Percentiles rank a stretch among this genome's conserved stretches.
These are phyloP conservation scores for Linnaemya tessellans DNA, from an alignment of 2,888 invertebrate genomes.

Conservation along the genomic window DNA sequence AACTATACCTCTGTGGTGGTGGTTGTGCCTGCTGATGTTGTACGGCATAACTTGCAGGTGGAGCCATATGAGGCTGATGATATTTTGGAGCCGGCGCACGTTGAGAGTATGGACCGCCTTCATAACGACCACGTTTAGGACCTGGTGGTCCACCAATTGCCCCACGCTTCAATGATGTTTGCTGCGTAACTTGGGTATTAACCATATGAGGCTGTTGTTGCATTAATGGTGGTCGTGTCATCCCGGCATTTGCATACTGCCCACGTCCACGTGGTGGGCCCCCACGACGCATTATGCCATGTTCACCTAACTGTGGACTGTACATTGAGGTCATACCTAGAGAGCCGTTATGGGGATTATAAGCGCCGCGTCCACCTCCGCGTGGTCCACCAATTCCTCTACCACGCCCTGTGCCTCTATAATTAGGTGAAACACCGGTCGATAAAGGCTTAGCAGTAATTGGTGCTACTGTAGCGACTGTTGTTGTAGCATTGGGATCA, in stretches of 20 bases:
- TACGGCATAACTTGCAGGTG: slow-evolving; percentile 76
- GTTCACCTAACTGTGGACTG: slow-evolving; percentile 76
- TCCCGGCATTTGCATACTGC: slow-evolving; percentile 79
- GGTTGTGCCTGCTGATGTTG: slow-evolving; percentile 76
- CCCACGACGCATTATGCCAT: slow-evolving; percentile 79
- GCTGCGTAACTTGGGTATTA: slow-evolving; percentile 82
- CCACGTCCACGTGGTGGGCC: slow-evolving; percentile 82
- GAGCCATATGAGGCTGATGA: slow-evolving; percentile 79
- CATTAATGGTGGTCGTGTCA: slow-evolving; percentile 81
- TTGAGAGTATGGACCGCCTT: slow-evolving; percentile 81
- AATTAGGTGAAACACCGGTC: slow-evolving; percentile 68
- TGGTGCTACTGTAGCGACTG: slow-evolving; percentile 71
- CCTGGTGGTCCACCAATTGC: slow-evolving; percentile 82
- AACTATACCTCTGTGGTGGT: too few species aligned
- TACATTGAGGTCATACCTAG: slow-evolving; percentile 76
- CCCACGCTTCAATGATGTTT: slow-evolving; percentile 82
- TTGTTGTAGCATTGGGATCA: slow-evolving; percentile 61
- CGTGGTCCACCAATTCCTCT: slow-evolving; percentile 79
- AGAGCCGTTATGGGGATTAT: slow-evolving; percentile 79
- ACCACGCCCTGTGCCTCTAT: slow-evolving; percentile 78
- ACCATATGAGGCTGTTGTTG: slow-evolving; percentile 77
- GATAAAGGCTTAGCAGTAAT: slow-evolving; percentile 72
- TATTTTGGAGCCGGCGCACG: slow-evolving; percentile 82
- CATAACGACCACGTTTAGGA: slow-evolving; percentile 83
- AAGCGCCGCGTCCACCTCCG: slow-evolving; percentile 81